Conservation (phyloP, 2,113 vertebrate genomes). For the Cinclus cinclus region DNA sequence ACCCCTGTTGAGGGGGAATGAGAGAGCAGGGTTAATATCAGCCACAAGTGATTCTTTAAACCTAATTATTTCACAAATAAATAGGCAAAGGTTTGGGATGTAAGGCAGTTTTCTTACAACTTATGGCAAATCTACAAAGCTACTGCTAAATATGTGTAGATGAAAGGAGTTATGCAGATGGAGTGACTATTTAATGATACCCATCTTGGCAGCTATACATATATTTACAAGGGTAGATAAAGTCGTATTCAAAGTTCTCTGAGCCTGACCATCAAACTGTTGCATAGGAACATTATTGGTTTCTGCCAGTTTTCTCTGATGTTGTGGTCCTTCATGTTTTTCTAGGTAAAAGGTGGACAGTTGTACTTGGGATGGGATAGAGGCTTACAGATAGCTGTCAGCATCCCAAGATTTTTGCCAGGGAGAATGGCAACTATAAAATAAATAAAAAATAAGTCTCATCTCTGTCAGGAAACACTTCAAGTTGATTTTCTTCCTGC, state of each 20-base stretch:
- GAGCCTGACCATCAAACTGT: background rate
- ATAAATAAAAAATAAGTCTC: background rate
- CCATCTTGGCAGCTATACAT: fast-evolving
- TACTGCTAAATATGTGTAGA: background rate
- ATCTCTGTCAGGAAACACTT: background rate
- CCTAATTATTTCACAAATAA: background rate
- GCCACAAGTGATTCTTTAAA: background rate
- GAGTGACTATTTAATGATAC: background rate
- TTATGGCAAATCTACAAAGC: background rate
- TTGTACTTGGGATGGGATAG: background rate
- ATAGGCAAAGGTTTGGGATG: background rate
- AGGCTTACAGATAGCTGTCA: background rate
- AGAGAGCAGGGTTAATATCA: background rate
- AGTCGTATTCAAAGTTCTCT: background rate
- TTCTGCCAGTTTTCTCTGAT: background rate
- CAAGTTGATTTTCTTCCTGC: background rate
- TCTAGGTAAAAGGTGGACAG: background rate
- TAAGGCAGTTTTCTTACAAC: background rate
- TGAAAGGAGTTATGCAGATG: background rate
- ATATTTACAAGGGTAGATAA: background rate
- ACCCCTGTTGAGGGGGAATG: background rate
- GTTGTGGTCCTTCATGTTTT: background rate
- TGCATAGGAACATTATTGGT: background rate
- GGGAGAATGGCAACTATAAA: background rate
- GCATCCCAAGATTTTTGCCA: background rate